Conservation (phyloP, 2,113 vertebrate genomes). For the Nettapus auritus region DNA sequence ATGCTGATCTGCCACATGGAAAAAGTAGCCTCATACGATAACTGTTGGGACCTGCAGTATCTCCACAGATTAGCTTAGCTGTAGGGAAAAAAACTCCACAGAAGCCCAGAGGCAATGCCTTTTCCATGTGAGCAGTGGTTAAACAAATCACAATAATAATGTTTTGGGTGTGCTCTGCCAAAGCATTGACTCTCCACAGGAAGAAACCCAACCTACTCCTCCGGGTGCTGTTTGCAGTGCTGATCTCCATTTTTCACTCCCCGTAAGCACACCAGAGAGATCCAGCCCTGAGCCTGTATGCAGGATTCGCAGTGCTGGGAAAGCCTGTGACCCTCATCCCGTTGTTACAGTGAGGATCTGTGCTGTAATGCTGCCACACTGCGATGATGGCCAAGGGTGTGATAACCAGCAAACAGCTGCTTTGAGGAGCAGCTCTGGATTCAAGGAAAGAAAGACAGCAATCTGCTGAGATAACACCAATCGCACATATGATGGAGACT, state of each 20-base stretch:
- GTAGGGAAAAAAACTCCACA: neutral
- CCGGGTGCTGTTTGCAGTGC: slow-evolving; percentile 44
- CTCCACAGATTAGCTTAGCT: neutral
- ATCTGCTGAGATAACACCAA: neutral
- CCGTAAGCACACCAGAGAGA: neutral
- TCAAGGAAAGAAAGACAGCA: neutral
- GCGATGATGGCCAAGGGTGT: neutral
- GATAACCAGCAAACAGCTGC: neutral
- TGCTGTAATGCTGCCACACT: neutral
- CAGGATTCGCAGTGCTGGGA: neutral
- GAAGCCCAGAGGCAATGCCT: slow-evolving; percentile 7
- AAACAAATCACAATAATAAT: slow-evolving; percentile 33
- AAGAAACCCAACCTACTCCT: slow-evolving; percentile 55
- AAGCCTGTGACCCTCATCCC: neutral
- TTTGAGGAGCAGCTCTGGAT: neutral
- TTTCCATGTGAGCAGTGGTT: slow-evolving; percentile 2
- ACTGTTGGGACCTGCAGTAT: neutral
- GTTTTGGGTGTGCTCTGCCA: slow-evolving; percentile 33
- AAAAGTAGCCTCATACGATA: neutral
- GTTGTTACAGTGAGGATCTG: neutral
- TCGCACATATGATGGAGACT: neutral
- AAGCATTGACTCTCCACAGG: slow-evolving; percentile 14
- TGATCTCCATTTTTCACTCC: slow-evolving; percentile 43
- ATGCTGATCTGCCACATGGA: neutral
- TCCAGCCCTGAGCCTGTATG: neutral